Base-by-base conservation (phyloP, 2,797 vertebrate species). In the Poeciliopsis paucimaculata region DNA sequence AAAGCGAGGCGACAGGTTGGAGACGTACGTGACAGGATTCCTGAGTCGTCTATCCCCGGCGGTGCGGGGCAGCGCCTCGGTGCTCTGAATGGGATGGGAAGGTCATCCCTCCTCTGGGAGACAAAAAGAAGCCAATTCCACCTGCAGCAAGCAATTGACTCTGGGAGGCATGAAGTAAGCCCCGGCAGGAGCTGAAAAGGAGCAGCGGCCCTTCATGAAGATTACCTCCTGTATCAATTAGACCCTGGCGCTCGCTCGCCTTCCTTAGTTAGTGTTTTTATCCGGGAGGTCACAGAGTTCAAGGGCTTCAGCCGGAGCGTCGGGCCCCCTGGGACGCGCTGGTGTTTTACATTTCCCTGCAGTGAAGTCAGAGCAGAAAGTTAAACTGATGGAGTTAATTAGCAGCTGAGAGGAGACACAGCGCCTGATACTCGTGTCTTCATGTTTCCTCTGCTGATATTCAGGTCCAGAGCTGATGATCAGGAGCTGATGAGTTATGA, bases 61-160 rank as follows among this genome's bases (percentile, higher is more conserved):
- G 76, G 84, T 46, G 66, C 47, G 3, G 47, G 70, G 72, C 86
- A 34, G 87, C 62, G 85, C 81, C 90, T 88, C 7, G 81, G 77
- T 80, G 66, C 77, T 80, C 81, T 85, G 82, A 87, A 87, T 74
- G 82, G 79, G 86, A 86, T 41, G 72, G 81, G 90, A 90, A 92
- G 90, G 91, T 91, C 87, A 83, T 81, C 81, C 72, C 77, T 89
- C 90, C 86, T 5, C 34, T 57, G 76, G 87, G 88, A 90, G 88
- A 81, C 78, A 26, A 81, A 80, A 68, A 66, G 72, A 77, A 87
- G 82, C 80, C 88, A 88, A 89, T 87, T 85, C 36, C 64, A 68
- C 64, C 64, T 68, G 36, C n/a, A 53, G 81, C 79, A 66, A 82
- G 84, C 82, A 82, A 87, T 88, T 88, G 83, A 82, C 83, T 53